Evolutionary conservation across 92 coral and sea anemone genomes (phyloP).

Genomic region (Zoanthus sansibaricus): DNA sequence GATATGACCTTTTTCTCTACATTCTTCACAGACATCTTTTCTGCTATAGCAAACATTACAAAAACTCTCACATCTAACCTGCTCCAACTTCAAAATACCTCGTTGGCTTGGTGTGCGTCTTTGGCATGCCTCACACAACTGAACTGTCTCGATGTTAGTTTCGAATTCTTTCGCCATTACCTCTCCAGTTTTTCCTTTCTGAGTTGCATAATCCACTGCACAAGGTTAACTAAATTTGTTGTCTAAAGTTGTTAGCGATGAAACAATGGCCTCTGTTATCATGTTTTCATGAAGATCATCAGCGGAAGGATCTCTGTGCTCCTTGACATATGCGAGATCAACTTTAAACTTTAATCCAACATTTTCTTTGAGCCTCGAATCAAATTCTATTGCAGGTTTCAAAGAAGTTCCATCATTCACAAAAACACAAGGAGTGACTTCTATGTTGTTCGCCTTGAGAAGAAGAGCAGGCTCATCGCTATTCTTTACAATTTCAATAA

Average conservation of each 20-base stretch:
- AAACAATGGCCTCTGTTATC: constrained; percentile 66
- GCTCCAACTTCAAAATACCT: constrained; percentile 46
- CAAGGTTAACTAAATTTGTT: constrained; percentile 59
- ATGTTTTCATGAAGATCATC: constrained; percentile 51
- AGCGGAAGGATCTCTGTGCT: constrained; percentile 54
- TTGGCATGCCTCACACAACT: constrained; percentile 49
- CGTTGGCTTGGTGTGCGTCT: constrained; percentile 24
- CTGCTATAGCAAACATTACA: constrained; percentile 54
- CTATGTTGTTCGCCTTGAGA: constrained; percentile 51
- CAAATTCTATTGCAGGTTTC: constrained; percentile 69
- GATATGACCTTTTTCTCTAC: constrained; percentile 61
- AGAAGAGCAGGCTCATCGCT: constrained; percentile 58
- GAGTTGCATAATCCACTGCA: constrained; percentile 57
- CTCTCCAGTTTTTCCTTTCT: constrained; percentile 57
- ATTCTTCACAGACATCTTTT: constrained; percentile 53
- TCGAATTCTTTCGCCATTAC: constrained; percentile 37
- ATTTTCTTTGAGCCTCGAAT: constrained; percentile 45
- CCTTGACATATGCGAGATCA: constrained; percentile 41
- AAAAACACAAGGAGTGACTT: constrained; percentile 67
- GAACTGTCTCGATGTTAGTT: constrained; percentile 44
- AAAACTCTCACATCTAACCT: constrained; percentile 20
- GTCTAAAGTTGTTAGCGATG: constrained; percentile 60
- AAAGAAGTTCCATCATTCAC: constrained; percentile 64
- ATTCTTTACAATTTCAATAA: constrained; percentile 58
- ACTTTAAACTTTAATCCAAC: constrained; percentile 47